A percentile compares a stretch with the other conserved stretches of the same genome.
These are phyloP conservation scores for Zaprionus lachaisei DNA, from an alignment of 1,140 invertebrate genomes.

Conservation along the genomic window DNA sequence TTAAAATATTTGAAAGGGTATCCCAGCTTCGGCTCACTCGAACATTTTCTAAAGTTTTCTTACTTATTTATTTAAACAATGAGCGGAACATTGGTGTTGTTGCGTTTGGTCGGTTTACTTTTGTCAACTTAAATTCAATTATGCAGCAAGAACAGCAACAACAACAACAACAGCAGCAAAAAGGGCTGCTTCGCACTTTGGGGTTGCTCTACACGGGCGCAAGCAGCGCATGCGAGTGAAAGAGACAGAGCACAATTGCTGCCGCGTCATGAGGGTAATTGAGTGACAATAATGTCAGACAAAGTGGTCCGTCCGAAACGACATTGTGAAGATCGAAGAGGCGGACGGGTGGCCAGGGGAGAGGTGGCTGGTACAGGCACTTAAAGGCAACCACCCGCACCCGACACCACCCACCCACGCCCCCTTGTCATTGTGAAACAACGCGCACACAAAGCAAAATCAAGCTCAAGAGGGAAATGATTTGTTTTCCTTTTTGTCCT, in stretches of 20 bases:
- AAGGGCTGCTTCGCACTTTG: constrained; percentile 61
- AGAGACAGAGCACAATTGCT: constrained; percentile 43
- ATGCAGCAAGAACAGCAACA: constrained; percentile 66
- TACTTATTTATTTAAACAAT: constrained; percentile 59
- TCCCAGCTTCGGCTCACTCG: not conserved
- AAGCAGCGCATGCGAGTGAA: constrained; percentile 22
- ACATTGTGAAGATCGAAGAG: no score
- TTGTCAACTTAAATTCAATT: constrained; percentile 81
- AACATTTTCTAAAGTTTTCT: not conserved
- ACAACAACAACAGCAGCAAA: not conserved
- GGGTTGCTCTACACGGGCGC: constrained; percentile 54
- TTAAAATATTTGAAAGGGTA: not conserved
- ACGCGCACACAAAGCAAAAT: constrained; percentile 66
- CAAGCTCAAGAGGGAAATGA: constrained; percentile 84
- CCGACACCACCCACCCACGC: constrained; percentile 13
- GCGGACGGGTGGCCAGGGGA: no score
- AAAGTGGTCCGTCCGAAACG: constrained; percentile 64
- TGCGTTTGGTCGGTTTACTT: constrained; percentile 61
- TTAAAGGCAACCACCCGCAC: constrained; percentile 42
- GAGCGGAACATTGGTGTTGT: constrained; percentile 54
- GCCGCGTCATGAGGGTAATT: constrained; percentile 81
- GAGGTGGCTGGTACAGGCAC: constrained; percentile 44
- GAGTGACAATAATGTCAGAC: constrained; percentile 84
- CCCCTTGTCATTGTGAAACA: constrained; percentile 5
- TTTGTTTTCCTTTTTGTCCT: constrained; percentile 73